Evolutionary conservation across 2,888 invertebrate species (phyloP).

Genomic region (Urechis unicinctus): DNA sequence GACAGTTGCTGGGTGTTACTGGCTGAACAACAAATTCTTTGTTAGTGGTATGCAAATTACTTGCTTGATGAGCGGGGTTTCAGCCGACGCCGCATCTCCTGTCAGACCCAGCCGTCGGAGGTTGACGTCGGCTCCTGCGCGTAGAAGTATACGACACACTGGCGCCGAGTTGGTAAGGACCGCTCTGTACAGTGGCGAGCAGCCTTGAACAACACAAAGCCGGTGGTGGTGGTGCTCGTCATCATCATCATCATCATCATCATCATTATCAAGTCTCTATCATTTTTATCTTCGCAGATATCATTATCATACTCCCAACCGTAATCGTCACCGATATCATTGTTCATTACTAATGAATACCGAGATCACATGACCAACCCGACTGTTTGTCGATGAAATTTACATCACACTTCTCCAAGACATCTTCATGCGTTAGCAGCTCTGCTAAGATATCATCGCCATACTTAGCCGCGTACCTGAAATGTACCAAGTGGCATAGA

Average conservation of each 20-base stretch:
- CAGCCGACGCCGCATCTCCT: conserved; percentile 7
- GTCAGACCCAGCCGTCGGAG: conserved; percentile 11
- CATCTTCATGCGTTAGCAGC: conserved; percentile 24
- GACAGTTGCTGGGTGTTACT: background rate
- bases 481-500: conserved; percentile 1
- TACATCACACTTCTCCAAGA: conserved; percentile 35
- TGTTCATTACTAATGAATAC: too few species aligned
- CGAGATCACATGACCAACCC: conserved; percentile 1
- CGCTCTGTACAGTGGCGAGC: conserved; percentile 35
- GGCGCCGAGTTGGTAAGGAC: conserved; percentile 29
- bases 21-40: background rate
- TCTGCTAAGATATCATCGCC: conserved; percentile 31
- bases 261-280: too few species aligned
- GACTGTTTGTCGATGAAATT: conserved; percentile 24
- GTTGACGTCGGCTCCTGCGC: conserved; percentile 43
- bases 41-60: too few species aligned
- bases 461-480: conserved; percentile 35
- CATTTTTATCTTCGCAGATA: too few species aligned
- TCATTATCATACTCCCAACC: background rate
- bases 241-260: too few species aligned
- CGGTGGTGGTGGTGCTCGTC: too few species aligned
- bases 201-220: conserved; percentile 20
- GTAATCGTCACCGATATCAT: too few species aligned
- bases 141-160: conserved; percentile 17
- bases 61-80: conserved; percentile 16